These are phyloP conservation scores for Sceloporus undulatus DNA, from an alignment of 2,113 vertebrate species.

Conservation along the genomic window DNA sequence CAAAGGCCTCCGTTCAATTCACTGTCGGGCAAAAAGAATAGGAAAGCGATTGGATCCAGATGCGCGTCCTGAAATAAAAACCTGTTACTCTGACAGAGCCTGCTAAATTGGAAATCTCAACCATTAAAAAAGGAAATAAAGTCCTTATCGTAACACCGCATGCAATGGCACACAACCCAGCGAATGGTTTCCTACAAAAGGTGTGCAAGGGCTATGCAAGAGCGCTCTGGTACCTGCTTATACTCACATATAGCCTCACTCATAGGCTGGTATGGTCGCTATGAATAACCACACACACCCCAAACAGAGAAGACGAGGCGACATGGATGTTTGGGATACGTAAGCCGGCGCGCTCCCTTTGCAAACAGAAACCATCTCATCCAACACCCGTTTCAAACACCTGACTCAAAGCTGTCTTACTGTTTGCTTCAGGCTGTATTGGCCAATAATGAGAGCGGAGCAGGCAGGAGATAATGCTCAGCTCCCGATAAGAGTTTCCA, in stretches of 20 bases:
- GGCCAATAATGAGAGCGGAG: slow-evolving; percentile 4
- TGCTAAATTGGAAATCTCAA: not conserved
- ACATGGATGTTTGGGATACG: not conserved
- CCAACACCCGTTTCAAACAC: not conserved
- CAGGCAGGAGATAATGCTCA: not conserved
- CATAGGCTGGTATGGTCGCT: not conserved
- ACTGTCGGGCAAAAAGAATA: not conserved
- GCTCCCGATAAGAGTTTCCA: slow-evolving; percentile 15
- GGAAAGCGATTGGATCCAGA: not conserved
- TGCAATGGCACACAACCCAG: not conserved
- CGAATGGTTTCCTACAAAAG: no score
- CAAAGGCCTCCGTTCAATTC: not conserved
- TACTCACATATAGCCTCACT: not conserved
- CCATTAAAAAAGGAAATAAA: no score
- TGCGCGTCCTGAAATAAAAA: not conserved
- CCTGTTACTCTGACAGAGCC: no score
- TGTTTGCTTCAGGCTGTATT: slow-evolving; percentile 10
- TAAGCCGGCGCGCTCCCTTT: not conserved
- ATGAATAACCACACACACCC: not conserved
- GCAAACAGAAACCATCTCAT: not conserved
- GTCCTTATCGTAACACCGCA: no score
- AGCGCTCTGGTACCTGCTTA: not conserved
- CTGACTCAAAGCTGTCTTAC: not conserved
- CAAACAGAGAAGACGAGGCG: not conserved
- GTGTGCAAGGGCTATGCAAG: no score